Percentiles rank a stretch among this genome's conserved stretches.
Evolutionary conservation across 2,888 invertebrate species (phyloP).

Genomic region (Steromphala cineraria): DNA sequence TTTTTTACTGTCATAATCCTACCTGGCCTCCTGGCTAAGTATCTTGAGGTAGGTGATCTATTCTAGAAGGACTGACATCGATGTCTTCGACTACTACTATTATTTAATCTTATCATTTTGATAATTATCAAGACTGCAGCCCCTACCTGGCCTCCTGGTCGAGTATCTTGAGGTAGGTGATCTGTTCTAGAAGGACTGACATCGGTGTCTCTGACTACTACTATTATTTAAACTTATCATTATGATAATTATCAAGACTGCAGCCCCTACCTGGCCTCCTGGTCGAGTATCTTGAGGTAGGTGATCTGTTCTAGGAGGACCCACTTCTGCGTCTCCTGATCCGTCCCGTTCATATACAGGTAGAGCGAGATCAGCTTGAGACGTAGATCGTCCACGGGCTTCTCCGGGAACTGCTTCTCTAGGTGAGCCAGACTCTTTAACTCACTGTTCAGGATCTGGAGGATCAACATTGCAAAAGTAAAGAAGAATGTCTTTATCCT

Average conservation of each 20-base stretch:
- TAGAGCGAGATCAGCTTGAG: conserved; percentile 70
- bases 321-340: conserved; percentile 41
- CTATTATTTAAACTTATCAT: neutral
- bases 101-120: neutral
- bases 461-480: neutral
- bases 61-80: conserved; percentile 62
- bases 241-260: neutral
- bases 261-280: conserved; percentile 48
- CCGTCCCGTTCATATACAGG: conserved; percentile 49
- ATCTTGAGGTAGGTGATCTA: conserved; percentile 66
- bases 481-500: too few species aligned
- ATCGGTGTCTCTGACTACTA: conserved; percentile 42
- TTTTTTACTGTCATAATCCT: neutral
- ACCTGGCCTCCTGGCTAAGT: conserved; percentile 59
- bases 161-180: conserved; percentile 57
- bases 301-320: conserved; percentile 72
- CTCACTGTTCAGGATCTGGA: conserved; percentile 59
- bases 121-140: neutral
- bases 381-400: conserved; percentile 64
- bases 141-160: conserved; percentile 58
- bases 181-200: conserved; percentile 69
- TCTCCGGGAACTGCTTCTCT: conserved; percentile 32
- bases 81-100: too few species aligned
- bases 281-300: conserved; percentile 52
- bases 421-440: conserved; percentile 47